phyloP scores from a whole-genome alignment of 2,888 invertebrate genomes.

The Pachycephus smyrnensis region DNA sequence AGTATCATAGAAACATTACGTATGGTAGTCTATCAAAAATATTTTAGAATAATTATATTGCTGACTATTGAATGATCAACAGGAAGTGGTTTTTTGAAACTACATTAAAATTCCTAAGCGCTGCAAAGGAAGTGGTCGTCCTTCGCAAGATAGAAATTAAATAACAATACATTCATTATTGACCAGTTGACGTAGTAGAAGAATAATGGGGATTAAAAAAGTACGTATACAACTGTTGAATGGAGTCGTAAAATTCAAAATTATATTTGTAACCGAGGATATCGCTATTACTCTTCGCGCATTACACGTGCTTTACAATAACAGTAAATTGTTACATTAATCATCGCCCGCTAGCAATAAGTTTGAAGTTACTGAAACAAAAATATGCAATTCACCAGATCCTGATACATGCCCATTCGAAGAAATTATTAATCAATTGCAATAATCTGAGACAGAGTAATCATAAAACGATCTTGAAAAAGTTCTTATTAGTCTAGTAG shows the following conservation, averaged over 20 bases:
- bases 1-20: not conserved
- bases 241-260: constrained; percentile 41
- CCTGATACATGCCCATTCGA: not conserved
- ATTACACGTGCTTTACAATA: constrained; percentile 43
- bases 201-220: not conserved
- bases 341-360: constrained; percentile 7
- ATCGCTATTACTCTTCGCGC: constrained; percentile 40
- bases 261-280: constrained; percentile 51
- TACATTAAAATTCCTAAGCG: too few species aligned
- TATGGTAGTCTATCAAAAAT: not conserved
- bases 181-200: not conserved
- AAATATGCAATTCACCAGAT: constrained; percentile 17
- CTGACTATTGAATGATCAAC: not conserved
- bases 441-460: not conserved
- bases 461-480: not conserved
- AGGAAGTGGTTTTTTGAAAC: not conserved
- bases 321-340: constrained; percentile 25
- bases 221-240: not conserved
- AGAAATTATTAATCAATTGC: not conserved
- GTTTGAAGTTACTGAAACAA: not conserved
- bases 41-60: not conserved
- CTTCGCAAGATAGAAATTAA: not conserved
- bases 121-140: not conserved
- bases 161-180: not conserved
- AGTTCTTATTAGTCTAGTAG: not conserved